Base-by-base conservation (phyloP, 2,113 vertebrate species). In the Cygnus buccinator region DNA sequence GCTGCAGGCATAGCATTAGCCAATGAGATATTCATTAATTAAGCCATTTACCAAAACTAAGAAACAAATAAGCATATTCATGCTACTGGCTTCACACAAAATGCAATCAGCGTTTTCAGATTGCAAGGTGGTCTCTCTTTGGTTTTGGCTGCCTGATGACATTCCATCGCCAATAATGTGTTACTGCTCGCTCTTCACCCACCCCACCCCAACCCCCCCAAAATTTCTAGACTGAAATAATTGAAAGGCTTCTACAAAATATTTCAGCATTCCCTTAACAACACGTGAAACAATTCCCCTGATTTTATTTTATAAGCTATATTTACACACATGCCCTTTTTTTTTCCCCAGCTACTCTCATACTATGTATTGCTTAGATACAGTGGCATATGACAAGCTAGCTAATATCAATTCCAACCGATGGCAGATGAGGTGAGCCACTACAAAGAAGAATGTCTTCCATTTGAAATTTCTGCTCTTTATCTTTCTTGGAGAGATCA, bases 391-490 rank as follows among this genome's bases (percentile, higher is more conserved):
- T 54, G 77, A 89, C 54, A 66, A 68, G 29, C 39, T 31, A 70
- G 87, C 70, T 80, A 79, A 46, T 80, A 67, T 33, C 90, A 76
- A 91, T 95, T 83, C 82, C 71, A 83, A 5, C n/a, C 11, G 84
- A 83, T 31, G 85, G 93, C 87, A 96, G 90, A 87, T 67, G 75
- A 95, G 87, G 87, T 62, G 87, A 93, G 41, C 59, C 58, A 68
- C 3, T 52, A 80, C 75, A 76, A 91, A 80, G 87, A 79, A 92
- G 89, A 87, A 76, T 9, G 50, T 10, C 84, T 77, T 73, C 22
- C 50, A 55, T 48, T 70, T 20, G 72, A 74, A 94, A 95, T 96
- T 82, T 84, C 82, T 90, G 84, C 63, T 94, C 79, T 94, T 95
- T 81, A 83, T 90, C 75, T 88, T 90, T 83, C 90, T 50, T 83